These are phyloP conservation scores for Philotrypesis tridentata DNA, from an alignment of 1,140 invertebrate species.

Conservation along the genomic window DNA sequence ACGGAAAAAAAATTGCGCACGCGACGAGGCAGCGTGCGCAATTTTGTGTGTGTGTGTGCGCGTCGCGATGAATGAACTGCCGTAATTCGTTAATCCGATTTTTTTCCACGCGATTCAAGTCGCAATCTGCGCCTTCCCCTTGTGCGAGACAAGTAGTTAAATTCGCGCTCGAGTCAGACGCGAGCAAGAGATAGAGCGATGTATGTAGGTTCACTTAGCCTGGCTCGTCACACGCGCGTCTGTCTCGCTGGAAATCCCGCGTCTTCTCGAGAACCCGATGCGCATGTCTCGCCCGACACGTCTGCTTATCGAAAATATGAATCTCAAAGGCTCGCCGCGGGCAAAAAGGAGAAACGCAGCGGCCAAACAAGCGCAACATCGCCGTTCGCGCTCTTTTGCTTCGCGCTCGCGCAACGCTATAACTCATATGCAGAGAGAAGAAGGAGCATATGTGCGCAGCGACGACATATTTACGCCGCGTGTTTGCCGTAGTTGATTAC, in stretches of 20 bases:
- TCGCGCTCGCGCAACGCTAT: no score
- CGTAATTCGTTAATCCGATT: neutral
- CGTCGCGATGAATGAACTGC: neutral
- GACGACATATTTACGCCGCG: slow-evolving; percentile 58
- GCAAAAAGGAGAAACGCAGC: no score
- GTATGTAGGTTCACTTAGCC: neutral
- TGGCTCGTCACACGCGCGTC: no score
- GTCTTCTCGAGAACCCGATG: no score
- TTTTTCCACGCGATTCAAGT: no score
- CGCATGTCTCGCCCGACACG: no score
- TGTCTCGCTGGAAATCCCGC: no score
- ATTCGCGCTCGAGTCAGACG: neutral
- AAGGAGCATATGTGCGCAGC: neutral
- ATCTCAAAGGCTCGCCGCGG: neutral
- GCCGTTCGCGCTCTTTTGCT: neutral
- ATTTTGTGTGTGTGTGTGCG: no score
- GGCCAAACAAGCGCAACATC: neutral
- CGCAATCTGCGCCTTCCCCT: no score
- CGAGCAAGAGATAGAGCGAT: neutral
- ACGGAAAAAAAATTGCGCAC: neutral
- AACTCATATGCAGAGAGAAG: neutral
- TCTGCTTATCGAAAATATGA: neutral
- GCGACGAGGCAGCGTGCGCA: no score
- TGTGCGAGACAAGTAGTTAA: slow-evolving; percentile 8
- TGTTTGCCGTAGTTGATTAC: slow-evolving; percentile 62